Conservation (phyloP, 2,888 invertebrate genomes). For the Melinaea marsaeus region DNA sequence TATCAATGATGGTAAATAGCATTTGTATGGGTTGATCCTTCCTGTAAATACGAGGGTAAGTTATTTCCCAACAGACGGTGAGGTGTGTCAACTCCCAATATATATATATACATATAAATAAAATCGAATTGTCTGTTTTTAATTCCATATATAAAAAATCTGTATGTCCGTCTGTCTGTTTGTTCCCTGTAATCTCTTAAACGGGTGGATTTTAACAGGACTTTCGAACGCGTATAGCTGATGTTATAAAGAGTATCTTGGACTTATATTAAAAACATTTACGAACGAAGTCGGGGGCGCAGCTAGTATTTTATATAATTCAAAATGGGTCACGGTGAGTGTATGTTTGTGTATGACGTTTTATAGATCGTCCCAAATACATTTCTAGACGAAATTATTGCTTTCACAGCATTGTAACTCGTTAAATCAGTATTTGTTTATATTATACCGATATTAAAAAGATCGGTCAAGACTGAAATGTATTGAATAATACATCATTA, state of each 20-base stretch:
- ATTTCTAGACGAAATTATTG: constrained; percentile 13
- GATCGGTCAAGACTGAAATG: neutral
- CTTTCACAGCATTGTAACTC: neutral
- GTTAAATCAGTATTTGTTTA: neutral
- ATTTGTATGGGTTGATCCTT: constrained; percentile 22
- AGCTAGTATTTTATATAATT: neutral
- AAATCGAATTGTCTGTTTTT: too few relatives aligned
- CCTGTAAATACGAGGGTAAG: constrained; percentile 15
- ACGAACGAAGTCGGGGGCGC: too few relatives aligned
- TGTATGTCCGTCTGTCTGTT: too few relatives aligned
- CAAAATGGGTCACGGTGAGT: constrained; percentile 22
- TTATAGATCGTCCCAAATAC: constrained; percentile 20
- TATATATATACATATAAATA: too few relatives aligned
- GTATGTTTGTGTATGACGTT: constrained; percentile 17
- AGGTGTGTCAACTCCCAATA: too few relatives aligned
- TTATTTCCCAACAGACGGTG: neutral
- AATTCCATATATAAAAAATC: too few relatives aligned
- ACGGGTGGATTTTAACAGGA: too few relatives aligned
- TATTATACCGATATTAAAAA: neutral
- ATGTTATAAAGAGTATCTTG: too few relatives aligned
- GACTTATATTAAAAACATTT: too few relatives aligned
- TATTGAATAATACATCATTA: neutral
- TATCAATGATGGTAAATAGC: constrained; percentile 4
- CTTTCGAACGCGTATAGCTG: too few relatives aligned
- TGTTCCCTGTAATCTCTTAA: too few relatives aligned